Conservation (phyloP, 2,797 vertebrate genomes). For the Phrynocephalus guinanensis region DNA sequence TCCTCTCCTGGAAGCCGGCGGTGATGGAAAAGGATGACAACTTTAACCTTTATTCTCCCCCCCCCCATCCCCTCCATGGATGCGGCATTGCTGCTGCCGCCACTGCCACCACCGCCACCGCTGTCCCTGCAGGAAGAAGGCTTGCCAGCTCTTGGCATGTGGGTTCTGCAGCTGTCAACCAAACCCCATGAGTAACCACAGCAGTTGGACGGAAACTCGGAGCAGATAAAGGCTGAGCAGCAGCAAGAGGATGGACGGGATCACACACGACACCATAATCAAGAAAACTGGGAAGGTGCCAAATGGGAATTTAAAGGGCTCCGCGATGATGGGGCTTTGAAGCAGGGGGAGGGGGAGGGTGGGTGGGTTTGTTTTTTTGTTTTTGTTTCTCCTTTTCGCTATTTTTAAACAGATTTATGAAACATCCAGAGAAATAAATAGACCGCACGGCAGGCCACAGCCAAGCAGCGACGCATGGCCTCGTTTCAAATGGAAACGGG, state of each 20-base stretch:
- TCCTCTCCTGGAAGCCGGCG: background rate
- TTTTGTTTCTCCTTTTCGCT: too few relatives aligned
- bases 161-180: slow-evolving; percentile 56
- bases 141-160: slow-evolving; percentile 57
- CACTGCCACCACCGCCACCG: background rate
- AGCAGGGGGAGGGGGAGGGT: background rate
- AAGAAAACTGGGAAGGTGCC: slow-evolving; percentile 1
- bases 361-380: background rate
- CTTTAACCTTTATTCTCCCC: background rate
- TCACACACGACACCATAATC: slow-evolving; percentile 24
- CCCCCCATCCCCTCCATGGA: background rate
- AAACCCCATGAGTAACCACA: slow-evolving; percentile 57
- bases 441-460: background rate
- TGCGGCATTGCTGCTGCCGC: background rate
- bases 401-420: slow-evolving; percentile 20
- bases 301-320: slow-evolving; percentile 15
- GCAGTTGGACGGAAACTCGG: slow-evolving; percentile 28
- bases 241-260: slow-evolving; percentile 19
- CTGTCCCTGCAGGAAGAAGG: slow-evolving; percentile 4
- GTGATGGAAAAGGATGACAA: background rate
- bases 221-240: slow-evolving; percentile 40
- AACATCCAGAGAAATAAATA: slow-evolving; percentile 26
- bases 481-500: background rate
- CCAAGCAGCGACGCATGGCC: background rate
- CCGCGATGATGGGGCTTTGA: background rate